Percentiles rank a stretch among this genome's conserved stretches.
Evolutionary conservation across 2,888 invertebrate genomes (phyloP).

Genomic region (Caenorhabditis macrosperma): DNA sequence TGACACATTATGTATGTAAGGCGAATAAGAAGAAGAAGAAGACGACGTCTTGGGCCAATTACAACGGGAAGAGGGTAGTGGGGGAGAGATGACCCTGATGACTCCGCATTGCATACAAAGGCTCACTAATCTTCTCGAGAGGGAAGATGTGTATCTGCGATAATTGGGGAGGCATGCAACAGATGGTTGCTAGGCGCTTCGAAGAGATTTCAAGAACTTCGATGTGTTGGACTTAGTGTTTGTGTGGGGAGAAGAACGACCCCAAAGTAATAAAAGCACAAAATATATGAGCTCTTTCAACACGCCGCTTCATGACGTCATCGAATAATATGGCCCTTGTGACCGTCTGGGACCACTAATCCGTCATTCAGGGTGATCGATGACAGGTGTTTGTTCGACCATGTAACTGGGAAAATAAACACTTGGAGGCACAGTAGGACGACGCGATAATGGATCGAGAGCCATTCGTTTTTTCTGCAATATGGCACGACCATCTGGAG

Average conservation of each 20-base stretch:
- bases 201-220: conserved; percentile 21
- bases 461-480: too few species aligned
- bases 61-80: too few species aligned
- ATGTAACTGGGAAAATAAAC: too few species aligned
- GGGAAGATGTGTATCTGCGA: conserved; percentile 3
- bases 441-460: too few species aligned
- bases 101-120: neutral
- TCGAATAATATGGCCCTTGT: neutral
- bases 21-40: neutral
- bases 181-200: conserved; percentile 11
- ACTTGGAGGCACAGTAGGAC: too few species aligned
- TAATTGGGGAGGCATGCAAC: conserved; percentile 28
- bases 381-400: too few species aligned
- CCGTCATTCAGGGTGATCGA: neutral
- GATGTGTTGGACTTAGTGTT: too few species aligned
- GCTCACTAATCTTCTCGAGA: conserved; percentile 7
- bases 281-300: neutral
- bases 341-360: neutral
- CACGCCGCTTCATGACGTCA: neutral
- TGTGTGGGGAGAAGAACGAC: neutral
- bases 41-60: neutral
- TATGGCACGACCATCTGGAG: too few species aligned
- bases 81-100: conserved; percentile 11
- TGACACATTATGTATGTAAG: conserved; percentile 1
- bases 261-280: neutral